Base-by-base conservation (phyloP, 2,888 invertebrate genomes). In the Bellardia bayeri region DNA sequence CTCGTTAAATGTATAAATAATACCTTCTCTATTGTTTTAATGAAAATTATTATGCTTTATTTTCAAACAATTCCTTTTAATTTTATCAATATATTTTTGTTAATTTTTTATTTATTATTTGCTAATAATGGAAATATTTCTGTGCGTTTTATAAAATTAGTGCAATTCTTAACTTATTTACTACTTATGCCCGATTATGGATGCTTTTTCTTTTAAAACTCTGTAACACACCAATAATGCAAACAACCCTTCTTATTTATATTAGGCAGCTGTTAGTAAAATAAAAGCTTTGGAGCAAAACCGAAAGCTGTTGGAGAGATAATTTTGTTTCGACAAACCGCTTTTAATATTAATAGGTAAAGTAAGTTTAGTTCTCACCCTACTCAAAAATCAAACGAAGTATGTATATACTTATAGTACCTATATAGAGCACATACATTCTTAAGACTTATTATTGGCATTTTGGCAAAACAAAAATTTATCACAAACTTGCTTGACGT, bases 161-260 rank as follows among this genome's bases (percentile, higher is more conserved):
- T 87, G 85, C 81, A 82, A 71, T 85, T 85, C 78, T 66, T 49
- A 87, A 82, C 74, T 85, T 85, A 85, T 87, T 69, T 79, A 64
- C 85, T 87, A 79, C 56, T 79, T 82, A 71, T 85, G 79, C 76
- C 87, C 85, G 75, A 49, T 79, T 85, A 82, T 82, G 78, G 74
- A 79, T 85, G 79, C 69, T 87, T 87, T 64, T 79, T 30, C 45
- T 66, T 79, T 68, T 11, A 74, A 63, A 68, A 42, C 69, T 58
- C 68, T 61, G 69, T 79, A 87, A 79, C 64, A 87, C 42, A 63
- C 64, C 45, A 82, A 75, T 64, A 74, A 76, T 54, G 82, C 49
- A 14, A 78, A 80, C 88, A 84, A 82, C 89, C 89, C 76, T 78
- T 86, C 64, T 85, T 87, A 40, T 61, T 66, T 37, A 33, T 30